Base-by-base conservation (phyloP, 92 coral and sea anemone species). In the Pocillopora grandis region DNA sequence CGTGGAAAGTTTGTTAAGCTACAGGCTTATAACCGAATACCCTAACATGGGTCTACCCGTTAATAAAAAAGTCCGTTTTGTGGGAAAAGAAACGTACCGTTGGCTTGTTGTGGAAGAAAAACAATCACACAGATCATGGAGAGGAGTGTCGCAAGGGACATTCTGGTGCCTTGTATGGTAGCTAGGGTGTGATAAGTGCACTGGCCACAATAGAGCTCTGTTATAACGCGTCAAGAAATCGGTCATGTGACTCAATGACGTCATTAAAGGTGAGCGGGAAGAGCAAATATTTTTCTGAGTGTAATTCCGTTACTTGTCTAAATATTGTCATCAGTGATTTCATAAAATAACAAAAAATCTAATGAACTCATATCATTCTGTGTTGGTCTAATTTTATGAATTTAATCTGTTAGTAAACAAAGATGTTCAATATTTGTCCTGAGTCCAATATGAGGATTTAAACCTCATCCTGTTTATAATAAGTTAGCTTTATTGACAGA, bases 221-320 rank as follows among this genome's bases (percentile, higher is more conserved):
- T 31, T 23, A 12, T 12, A 61, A 59, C 23, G 8, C 14, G 23
- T 16, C 35, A n/a, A 27, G 11, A 6, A 42, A 70, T 9, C 10
- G 68, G 59, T 61, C 63, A 35, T 59, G 75, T 81, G 71, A 72
- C 67, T 56, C 59, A n/a, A 20, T 61, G 66, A 55, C 65, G 65
- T 36, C 59, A 49, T 49, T 16, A 37, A 36, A 61, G 62, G 56
- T 37, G 48, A 37, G 75, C 23, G 55, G 12, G 42, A 21, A 70
- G 15, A 20, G 42, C 20, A 70, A 70, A 70, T 70, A 37, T 70
- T 70, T 70, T 70, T 1, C 52, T 49, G 23, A 37, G 75, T 35
- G 75, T 37, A 33, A 70, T 70, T 70, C 75, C 75, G 57, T 33
- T 70, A 55, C 42, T 70, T 70, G 55, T 1, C 42, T 35, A 70